Evolutionary conservation across 2,888 invertebrate genomes (phyloP).

Genomic region (Rugalucina vietnamica): DNA sequence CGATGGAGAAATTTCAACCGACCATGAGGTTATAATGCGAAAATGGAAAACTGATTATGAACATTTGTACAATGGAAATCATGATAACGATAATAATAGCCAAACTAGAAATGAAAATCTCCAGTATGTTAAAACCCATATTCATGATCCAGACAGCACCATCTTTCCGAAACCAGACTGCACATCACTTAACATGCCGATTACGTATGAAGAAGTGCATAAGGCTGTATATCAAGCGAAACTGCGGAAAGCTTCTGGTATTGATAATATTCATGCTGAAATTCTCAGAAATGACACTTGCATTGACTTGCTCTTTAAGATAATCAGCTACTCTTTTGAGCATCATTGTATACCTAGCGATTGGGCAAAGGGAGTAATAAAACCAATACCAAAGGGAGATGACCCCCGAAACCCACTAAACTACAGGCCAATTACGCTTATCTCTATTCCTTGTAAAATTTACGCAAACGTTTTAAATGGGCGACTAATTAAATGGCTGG

Average conservation of each 20-base stretch:
- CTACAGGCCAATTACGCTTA: not conserved
- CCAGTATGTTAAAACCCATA: not conserved
- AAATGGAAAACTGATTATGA: constrained; percentile 17
- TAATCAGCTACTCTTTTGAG: constrained; percentile 1
- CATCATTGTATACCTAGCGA: not conserved
- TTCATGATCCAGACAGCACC: not conserved
- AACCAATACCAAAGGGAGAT: constrained; percentile 6
- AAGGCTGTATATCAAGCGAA: not conserved
- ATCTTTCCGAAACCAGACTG: not conserved
- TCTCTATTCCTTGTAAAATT: constrained; percentile 12
- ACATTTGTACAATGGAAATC: not conserved
- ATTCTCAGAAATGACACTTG: not conserved
- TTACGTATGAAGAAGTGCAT: not conserved
- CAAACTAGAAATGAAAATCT: not conserved
- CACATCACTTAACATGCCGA: not conserved
- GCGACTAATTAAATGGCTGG: not conserved
- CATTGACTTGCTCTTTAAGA: not conserved
- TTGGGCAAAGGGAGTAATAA: constrained; percentile 11
- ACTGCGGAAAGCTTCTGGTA: not conserved
- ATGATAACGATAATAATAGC: not conserved
- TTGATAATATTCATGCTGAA: not conserved
- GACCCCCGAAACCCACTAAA: not conserved
- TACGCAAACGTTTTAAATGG: constrained; percentile 1
- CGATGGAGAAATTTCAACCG: not conserved
- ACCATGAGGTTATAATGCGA: not conserved